phyloP scores from a whole-genome alignment of 1,140 invertebrate genomes.

The Scaptomyza hsui region DNA sequence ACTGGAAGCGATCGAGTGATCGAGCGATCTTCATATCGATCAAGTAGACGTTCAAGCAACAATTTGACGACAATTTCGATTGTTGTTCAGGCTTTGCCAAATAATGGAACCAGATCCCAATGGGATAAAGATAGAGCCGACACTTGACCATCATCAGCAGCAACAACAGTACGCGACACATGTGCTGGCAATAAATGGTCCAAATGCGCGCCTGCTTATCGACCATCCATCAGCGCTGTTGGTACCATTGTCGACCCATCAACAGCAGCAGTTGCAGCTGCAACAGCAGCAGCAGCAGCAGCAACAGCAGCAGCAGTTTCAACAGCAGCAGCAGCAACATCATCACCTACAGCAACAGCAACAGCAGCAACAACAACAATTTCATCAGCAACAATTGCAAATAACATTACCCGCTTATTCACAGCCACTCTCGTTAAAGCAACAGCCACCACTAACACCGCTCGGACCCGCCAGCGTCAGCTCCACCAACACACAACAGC shows the following conservation, averaged over 20 bases:
- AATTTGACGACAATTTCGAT: slow-evolving; percentile 74
- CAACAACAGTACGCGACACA: slow-evolving; percentile 79
- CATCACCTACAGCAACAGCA: slow-evolving; percentile 64
- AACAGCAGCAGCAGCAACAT: slow-evolving; percentile 49
- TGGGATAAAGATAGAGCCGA: slow-evolving; percentile 83
- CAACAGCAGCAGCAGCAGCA: slow-evolving; percentile 70
- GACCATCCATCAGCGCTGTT: slow-evolving; percentile 80
- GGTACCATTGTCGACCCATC: slow-evolving; percentile 75
- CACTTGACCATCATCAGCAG: slow-evolving; percentile 79
- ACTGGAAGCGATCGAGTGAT: slow-evolving; percentile 18
- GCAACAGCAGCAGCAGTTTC: slow-evolving; percentile 57
- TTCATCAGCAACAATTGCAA: slow-evolving; percentile 65
- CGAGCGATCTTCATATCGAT: too few species aligned
- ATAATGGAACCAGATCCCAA: slow-evolving; percentile 84
- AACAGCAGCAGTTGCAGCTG: slow-evolving; percentile 69
- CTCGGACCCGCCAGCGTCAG: slow-evolving; percentile 59
- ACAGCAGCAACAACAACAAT: slow-evolving; percentile 69
- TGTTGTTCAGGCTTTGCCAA: slow-evolving; percentile 75
- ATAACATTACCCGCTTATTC: slow-evolving; percentile 61
- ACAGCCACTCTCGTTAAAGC: slow-evolving; percentile 63
- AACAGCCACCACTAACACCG: slow-evolving; percentile 66
- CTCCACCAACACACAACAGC: slow-evolving; percentile 45
- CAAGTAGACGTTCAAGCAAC: slow-evolving; percentile 18
- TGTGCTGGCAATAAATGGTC: slow-evolving; percentile 80
- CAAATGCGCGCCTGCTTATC: slow-evolving; percentile 79